Evolutionary conservation across 2,113 vertebrate species (phyloP).

Genomic region (Halichoeres trimaculatus): DNA sequence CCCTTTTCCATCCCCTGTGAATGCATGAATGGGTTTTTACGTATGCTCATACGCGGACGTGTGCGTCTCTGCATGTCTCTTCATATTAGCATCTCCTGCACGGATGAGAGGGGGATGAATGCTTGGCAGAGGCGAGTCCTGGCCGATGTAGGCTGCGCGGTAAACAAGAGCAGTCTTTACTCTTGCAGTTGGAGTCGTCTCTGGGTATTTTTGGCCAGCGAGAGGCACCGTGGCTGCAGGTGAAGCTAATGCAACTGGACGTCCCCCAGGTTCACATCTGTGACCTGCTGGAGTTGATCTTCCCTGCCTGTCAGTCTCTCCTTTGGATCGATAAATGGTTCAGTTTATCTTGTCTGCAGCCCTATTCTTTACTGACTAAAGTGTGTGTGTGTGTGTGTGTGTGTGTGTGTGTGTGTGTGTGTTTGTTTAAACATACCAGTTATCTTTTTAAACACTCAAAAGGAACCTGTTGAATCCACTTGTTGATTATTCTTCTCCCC

Average conservation of each 20-base stretch:
- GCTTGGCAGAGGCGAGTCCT: constrained; percentile 54
- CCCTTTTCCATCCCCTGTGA: constrained; percentile 34
- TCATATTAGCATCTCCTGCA: constrained; percentile 65
- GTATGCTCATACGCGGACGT: constrained; percentile 13
- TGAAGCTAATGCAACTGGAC: constrained; percentile 75
- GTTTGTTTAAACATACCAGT: background rate
- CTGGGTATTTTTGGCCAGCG: constrained; percentile 35
- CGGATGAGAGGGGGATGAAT: constrained; percentile 33
- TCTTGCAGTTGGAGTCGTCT: constrained; percentile 54
- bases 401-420: background rate
- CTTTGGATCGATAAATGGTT: constrained; percentile 61
- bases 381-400: background rate
- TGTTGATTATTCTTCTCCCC: constrained; percentile 23
- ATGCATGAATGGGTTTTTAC: constrained; percentile 26
- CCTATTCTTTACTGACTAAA: constrained; percentile 6
- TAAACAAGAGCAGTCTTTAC: constrained; percentile 72
- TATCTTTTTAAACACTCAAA: background rate
- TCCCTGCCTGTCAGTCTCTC: constrained; percentile 62
- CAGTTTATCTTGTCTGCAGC: constrained; percentile 26
- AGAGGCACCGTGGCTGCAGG: constrained; percentile 43
- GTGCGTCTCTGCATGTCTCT: constrained; percentile 58
- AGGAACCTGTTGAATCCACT: constrained; percentile 63
- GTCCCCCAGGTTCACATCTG: constrained; percentile 69
- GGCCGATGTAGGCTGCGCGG: constrained; percentile 48
- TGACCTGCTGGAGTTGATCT: constrained; percentile 64